Evolutionary conservation across 2,888 invertebrate genomes (phyloP), one percentile per base, ranked within the genome.

Genomic region (Galerucella calmariensis): DNA sequence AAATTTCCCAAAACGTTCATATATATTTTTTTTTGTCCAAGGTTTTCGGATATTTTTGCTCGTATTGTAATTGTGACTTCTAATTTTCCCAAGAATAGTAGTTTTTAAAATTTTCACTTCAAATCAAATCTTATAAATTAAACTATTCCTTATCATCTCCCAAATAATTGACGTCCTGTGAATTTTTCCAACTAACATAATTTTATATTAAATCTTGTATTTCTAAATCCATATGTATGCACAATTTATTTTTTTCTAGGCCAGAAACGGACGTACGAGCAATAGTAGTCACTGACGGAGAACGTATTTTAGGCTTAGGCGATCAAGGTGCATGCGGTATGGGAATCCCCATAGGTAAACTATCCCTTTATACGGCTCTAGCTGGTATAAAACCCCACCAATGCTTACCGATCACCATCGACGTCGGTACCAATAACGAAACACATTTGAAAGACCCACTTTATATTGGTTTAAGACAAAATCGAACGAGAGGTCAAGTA

Each of bases 321-420:
- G 99, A 99, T 88, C 90, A 99, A 79, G 99, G 99, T 9, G 97
- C 96, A 4, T 94, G 96, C 86, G 99, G 99, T 12, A 99, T 99
- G 98, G 99, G 99, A 79, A 99, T 99, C 84, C 99, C 99, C 1
- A 94, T 98, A 59, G 99, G 99, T 78, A 99, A 99, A 89, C 89
- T 99, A 79, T 92, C 98, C 4, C 90, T 99, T 10, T 99, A 99
- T 89, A 98, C 99, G 5, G 99, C 98, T 0, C 90, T 99, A 74
- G 99, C 97, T 35, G 98, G 98, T 75, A 96, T 99, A 82, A 96
- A 97, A 86, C 99, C 99, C 0, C 93, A 95, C 81, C 95, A 98
- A 88, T 97, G 97, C 85, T 90, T 99, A 78, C 99, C 99, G 53
- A 93, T 99, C 82, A 94, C 96, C 0, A 89, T 99, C 58, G 98